phyloP scores from a whole-genome alignment of 2,113 vertebrate genomes.

The Calyptommatus sinebrachiatus region DNA sequence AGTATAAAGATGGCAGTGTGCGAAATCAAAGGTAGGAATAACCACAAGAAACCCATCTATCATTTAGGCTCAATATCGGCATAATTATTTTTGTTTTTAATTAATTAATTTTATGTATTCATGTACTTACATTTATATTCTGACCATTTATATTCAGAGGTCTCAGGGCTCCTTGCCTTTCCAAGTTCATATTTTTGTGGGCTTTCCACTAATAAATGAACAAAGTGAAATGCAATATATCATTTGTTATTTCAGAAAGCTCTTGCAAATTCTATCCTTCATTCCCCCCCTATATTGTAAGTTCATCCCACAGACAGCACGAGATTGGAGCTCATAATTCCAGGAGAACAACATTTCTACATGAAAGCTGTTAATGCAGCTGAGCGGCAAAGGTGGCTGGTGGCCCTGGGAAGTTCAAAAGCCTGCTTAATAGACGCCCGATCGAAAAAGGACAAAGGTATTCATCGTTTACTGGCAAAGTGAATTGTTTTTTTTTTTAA shows the following conservation, averaged over 20 bases:
- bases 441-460: constrained; percentile 86
- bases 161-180: too few relatives aligned
- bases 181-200: too few relatives aligned
- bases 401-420: constrained; percentile 84
- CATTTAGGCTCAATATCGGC: neutral
- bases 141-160: too few relatives aligned
- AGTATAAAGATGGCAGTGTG: constrained; percentile 87
- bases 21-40: constrained; percentile 83
- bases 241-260: neutral
- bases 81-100: too few relatives aligned
- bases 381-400: constrained; percentile 83
- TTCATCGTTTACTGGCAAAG: neutral
- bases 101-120: too few relatives aligned
- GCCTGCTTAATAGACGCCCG: constrained; percentile 80
- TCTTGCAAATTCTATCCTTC: neutral
- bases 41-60: neutral
- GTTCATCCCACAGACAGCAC: constrained; percentile 81
- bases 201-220: too few relatives aligned
- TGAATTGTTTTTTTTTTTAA: neutral
- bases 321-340: constrained; percentile 83
- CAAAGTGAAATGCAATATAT: neutral
- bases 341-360: constrained; percentile 85
- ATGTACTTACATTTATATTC: too few relatives aligned
- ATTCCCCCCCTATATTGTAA: constrained; percentile 38
- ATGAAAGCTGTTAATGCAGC: constrained; percentile 84